Percentiles rank a stretch among this genome's conserved stretches.
Evolutionary conservation across 2,888 invertebrate genomes (phyloP).

Genomic region (Merodon equestris): DNA sequence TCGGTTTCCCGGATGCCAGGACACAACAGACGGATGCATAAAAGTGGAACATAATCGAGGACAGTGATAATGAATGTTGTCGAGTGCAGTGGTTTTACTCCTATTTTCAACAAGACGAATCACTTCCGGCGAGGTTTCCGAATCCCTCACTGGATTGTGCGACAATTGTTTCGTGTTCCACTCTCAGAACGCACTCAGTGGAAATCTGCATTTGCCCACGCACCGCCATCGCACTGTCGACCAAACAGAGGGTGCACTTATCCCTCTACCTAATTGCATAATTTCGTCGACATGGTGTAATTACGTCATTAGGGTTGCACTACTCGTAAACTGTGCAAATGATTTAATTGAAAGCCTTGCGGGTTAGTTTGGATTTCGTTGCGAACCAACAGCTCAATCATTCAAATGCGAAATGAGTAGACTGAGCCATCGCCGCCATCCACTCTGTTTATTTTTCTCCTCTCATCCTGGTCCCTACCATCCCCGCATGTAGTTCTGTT

Average conservation of each 20-base stretch:
- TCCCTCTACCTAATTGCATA: constrained; percentile 26
- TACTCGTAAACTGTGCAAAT: constrained; percentile 42
- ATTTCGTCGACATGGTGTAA: constrained; percentile 35
- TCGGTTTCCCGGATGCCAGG: not conserved
- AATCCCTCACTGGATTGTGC: too few relatives aligned
- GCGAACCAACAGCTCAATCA: not conserved
- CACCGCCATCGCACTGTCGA: too few relatives aligned
- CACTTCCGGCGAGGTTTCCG: too few relatives aligned
- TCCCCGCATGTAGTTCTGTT: not conserved
- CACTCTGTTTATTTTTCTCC: not conserved
- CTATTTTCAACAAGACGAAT: too few relatives aligned
- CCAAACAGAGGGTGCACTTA: constrained; percentile 10
- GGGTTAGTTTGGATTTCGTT: not conserved
- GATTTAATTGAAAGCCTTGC: constrained; percentile 39
- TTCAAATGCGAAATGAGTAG: not conserved
- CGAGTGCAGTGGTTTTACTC: not conserved
- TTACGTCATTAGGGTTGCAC: constrained; percentile 33
- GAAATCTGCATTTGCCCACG: too few relatives aligned
- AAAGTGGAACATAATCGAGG: constrained; percentile 26
- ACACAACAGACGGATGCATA: constrained; percentile 7
- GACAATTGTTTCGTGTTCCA: too few relatives aligned
- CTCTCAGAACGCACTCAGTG: too few relatives aligned
- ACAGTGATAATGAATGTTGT: constrained; percentile 34
- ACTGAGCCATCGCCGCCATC: not conserved
- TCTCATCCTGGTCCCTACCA: not conserved